Conservation (phyloP, 2,113 vertebrate genomes). For the Bubo bubo region DNA sequence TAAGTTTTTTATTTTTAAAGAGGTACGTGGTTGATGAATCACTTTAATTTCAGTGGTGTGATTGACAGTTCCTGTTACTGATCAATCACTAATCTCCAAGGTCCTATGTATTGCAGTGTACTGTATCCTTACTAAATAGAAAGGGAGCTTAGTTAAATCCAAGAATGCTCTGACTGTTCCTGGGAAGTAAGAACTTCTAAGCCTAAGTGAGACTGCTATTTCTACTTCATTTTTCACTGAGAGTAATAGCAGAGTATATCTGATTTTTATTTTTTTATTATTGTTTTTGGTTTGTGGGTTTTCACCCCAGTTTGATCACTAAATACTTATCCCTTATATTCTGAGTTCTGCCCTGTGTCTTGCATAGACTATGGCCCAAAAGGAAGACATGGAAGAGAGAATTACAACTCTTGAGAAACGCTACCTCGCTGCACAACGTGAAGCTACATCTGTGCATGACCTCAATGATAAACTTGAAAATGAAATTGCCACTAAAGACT, state of each 20-base stretch:
- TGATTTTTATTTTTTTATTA: not conserved
- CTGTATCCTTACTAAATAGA: not conserved
- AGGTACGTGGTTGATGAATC: not conserved
- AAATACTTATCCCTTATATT: not conserved
- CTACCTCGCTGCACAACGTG: conserved; percentile 95
- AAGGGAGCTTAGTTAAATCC: not conserved
- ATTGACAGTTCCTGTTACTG: not conserved
- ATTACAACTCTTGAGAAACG: conserved; percentile 98
- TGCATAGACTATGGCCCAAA: conserved; percentile 91
- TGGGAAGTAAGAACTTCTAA: not conserved
- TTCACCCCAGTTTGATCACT: not conserved
- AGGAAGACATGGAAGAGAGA: conserved; percentile 98
- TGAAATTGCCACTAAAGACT: conserved; percentile 96
- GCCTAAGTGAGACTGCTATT: not conserved
- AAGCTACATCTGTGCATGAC: conserved; percentile 96
- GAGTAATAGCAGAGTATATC: not conserved
- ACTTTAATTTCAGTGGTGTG: not conserved
- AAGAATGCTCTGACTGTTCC: not conserved
- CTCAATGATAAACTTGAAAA: conserved; percentile 98
- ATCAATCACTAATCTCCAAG: not conserved
- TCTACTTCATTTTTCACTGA: not conserved
- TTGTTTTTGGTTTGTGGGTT: not conserved
- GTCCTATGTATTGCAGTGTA: not conserved
- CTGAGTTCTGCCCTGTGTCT: not conserved
- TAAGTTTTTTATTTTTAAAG: not conserved